phyloP scores from a whole-genome alignment of 2,113 vertebrate genomes.

The Cariama cristata region DNA sequence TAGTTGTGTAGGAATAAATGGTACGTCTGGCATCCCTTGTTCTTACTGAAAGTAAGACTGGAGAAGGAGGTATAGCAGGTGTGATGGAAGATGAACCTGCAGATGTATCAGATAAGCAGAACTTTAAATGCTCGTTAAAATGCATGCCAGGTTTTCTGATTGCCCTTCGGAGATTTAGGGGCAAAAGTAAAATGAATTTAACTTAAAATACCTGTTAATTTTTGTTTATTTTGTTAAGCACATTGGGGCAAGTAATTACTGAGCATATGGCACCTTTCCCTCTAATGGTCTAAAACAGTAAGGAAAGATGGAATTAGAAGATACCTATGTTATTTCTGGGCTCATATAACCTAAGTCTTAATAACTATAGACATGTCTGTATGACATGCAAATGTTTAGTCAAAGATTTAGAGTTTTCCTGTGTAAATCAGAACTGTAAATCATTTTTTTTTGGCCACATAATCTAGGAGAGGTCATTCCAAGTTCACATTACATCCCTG shows the following conservation, averaged over 20 bases:
- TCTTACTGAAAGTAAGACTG: neutral
- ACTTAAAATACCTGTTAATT: neutral
- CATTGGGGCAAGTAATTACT: neutral
- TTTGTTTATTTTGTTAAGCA: neutral
- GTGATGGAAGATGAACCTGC: neutral
- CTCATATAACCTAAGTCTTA: neutral
- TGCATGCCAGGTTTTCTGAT: neutral
- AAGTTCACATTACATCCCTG: neutral
- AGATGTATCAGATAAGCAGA: neutral
- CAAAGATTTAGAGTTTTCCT: neutral
- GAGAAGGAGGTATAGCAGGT: neutral
- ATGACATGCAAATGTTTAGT: neutral
- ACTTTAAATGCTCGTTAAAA: neutral
- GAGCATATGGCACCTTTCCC: neutral
- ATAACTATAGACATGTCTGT: neutral
- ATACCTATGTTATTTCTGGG: neutral
- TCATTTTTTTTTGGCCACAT: neutral
- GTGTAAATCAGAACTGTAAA: neutral
- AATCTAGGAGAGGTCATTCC: neutral
- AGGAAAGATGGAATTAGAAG: neutral
- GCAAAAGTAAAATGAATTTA: neutral
- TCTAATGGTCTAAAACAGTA: neutral
- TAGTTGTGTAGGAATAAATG: neutral
- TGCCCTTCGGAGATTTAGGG: neutral
- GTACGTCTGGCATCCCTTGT: neutral